Base-by-base conservation (phyloP, 2,113 vertebrate species). In the Callopanchax toddi region DNA sequence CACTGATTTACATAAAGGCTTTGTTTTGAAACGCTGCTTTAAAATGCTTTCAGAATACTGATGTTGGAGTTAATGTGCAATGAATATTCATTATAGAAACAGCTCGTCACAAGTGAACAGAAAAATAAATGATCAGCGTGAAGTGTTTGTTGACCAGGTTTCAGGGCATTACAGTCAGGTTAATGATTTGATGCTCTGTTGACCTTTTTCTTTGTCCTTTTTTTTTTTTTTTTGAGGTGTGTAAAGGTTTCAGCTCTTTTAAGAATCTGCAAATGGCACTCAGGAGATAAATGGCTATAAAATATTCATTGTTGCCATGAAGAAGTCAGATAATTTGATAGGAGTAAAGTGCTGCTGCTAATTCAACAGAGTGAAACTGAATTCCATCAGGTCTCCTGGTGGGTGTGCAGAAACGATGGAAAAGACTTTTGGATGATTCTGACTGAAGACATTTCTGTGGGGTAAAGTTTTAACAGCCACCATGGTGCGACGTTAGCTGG, bases 361-460 rank as follows among this genome's bases (percentile, higher is more conserved):
- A 85, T 77, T 82, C 72, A 76, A 67, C 61, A 82, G 63, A n/a
- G n/a, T 83, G 82, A 81, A 73, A 84, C 79, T 67, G 78, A 92
- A 86, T 89, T 91, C 91, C 81, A 86, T 82, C 78, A 92, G 90
- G 91, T 90, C 91, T 73, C 79, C 34, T 89, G 89, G 91, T 94
- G 95, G 95, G 95, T 96, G 95, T 94, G 89, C 80, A 44, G 67
- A 78, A 76, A 90, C 93, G 94, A 94, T 93, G 90, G 93, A 94
- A 93, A 93, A 87, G 82, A 81, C 81, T 93, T 91, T 94, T 94
- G 95, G 95, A 96, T 95, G 92, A 95, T 92, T 88, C 90, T 85
- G 82, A 94, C 92, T 91, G 85, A 93, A 92, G 93, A 92, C 79
- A 84, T 92, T 94, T 92, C 90, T 93, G 93, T 88, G 92, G 87